Percentiles rank a stretch among this genome's conserved stretches.
Evolutionary conservation across 2,113 vertebrate genomes (phyloP).

Genomic region (Varanus salvator): DNA sequence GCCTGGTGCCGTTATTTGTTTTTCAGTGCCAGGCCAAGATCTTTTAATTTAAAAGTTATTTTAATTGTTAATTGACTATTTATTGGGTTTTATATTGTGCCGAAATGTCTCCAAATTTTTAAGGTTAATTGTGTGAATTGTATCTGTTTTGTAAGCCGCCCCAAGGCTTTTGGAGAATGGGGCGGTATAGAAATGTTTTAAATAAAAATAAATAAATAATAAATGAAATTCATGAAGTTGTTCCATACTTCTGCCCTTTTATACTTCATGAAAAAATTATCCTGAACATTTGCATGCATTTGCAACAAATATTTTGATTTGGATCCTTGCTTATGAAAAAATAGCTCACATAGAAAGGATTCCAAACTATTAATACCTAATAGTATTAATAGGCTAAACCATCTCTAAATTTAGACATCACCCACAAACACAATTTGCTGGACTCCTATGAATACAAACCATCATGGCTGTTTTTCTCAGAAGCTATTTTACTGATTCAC

Average conservation of each 20-base stretch:
- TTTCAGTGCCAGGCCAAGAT: too few species aligned
- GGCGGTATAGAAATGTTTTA: too few species aligned
- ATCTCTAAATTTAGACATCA: neutral
- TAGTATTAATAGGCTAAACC: neutral
- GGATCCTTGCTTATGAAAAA: neutral
- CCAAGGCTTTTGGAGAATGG: too few species aligned
- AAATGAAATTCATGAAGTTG: neutral
- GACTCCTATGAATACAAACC: neutral
- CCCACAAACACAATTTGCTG: neutral
- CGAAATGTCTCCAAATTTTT: too few species aligned
- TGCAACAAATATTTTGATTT: neutral
- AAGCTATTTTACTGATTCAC: neutral
- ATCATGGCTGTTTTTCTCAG: neutral
- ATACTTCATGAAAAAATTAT: neutral
- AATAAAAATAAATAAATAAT: too few species aligned
- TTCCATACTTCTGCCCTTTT: neutral
- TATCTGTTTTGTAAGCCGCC: too few species aligned
- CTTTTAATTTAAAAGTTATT: too few species aligned
- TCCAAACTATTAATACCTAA: neutral
- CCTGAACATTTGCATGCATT: neutral
- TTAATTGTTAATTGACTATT: too few species aligned
- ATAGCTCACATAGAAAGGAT: neutral
- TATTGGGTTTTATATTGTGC: too few species aligned
- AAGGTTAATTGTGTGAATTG: too few species aligned
- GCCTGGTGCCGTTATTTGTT: too few species aligned